Evolutionary conservation across 2,888 invertebrate species (phyloP).

Genomic region (Drosophila percnosoma): DNA sequence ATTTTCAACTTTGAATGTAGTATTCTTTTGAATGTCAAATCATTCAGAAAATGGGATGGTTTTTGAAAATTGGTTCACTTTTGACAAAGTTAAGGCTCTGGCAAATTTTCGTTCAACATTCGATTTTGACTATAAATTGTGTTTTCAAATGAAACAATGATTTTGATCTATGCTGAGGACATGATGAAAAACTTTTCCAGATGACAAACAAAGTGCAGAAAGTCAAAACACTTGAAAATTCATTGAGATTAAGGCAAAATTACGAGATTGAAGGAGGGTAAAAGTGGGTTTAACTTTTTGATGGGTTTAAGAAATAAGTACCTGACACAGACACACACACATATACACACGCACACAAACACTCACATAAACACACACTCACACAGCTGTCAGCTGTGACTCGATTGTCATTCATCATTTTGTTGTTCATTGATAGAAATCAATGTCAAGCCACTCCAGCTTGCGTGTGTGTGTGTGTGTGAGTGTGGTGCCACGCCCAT

Average conservation of each 20-base stretch:
- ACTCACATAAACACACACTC: not conserved
- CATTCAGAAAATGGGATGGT: not conserved
- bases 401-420: slow-evolving; percentile 51
- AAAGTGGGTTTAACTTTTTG: slow-evolving; percentile 7
- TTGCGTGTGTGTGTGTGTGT: not conserved
- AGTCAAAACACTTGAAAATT: not conserved
- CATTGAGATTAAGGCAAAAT: not conserved
- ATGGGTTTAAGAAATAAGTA: slow-evolving; percentile 12
- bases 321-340: not conserved
- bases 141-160: not conserved
- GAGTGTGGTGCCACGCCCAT: slow-evolving; percentile 12
- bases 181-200: not conserved
- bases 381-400: slow-evolving; percentile 7
- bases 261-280: not conserved
- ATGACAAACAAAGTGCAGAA: not conserved
- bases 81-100: not conserved
- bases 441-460: slow-evolving; percentile 29
- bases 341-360: not conserved
- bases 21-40: not conserved
- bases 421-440: slow-evolving; percentile 50
- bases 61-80: not conserved
- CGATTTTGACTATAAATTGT: not conserved
- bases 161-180: not conserved
- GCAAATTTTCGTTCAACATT: not conserved
- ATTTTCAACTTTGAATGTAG: not conserved